Conservation (phyloP, 2,797 vertebrate species). For the Rachycentron canadum region DNA sequence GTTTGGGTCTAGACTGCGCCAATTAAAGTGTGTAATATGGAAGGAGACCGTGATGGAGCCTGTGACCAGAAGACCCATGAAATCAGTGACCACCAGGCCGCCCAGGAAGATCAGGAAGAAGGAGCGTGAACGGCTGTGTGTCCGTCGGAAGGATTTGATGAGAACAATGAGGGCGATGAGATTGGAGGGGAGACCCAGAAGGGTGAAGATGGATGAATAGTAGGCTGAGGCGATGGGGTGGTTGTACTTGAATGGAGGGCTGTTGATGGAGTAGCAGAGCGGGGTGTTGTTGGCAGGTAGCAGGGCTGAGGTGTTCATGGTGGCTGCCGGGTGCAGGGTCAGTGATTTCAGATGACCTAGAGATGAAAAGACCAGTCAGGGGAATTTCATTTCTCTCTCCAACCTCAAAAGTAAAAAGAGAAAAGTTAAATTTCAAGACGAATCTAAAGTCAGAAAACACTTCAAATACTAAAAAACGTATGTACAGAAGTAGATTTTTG, state of each 20-base stretch:
- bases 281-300: conserved; percentile 58
- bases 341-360: conserved; percentile 32
- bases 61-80: conserved; percentile 92
- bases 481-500: background rate
- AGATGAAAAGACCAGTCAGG: conserved; percentile 8
- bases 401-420: conserved; percentile 50
- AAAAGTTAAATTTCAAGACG: background rate
- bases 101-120: conserved; percentile 94
- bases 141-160: conserved; percentile 83
- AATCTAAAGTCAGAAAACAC: background rate
- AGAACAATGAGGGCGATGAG: conserved; percentile 92
- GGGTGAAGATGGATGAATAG: conserved; percentile 86
- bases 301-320: conserved; percentile 67
- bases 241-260: conserved; percentile 54
- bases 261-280: conserved; percentile 82
- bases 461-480: background rate
- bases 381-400: conserved; percentile 35
- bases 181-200: conserved; percentile 92
- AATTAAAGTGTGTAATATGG: conserved; percentile 86
- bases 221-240: conserved; percentile 82
- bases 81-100: conserved; percentile 93
- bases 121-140: conserved; percentile 84
- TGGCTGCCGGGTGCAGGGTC: conserved; percentile 7
- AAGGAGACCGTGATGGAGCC: conserved; percentile 90
- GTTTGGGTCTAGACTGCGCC: conserved; percentile 85